Conservation (phyloP, 2,888 invertebrate species). For the Melieria crassipennis region DNA sequence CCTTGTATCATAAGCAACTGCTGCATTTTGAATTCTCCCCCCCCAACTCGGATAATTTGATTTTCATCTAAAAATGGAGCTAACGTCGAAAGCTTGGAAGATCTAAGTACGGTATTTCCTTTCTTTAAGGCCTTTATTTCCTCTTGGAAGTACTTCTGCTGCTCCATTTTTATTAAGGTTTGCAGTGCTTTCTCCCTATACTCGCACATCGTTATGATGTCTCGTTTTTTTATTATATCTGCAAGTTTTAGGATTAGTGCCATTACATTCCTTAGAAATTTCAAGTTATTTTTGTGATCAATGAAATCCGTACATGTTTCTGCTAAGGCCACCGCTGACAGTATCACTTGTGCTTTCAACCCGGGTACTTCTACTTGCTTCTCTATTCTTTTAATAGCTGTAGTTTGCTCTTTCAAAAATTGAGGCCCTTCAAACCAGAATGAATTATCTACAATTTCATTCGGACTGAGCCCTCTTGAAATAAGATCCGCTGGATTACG, state of each 20-base stretch:
- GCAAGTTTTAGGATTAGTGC: not conserved
- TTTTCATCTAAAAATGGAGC: conserved; percentile 7
- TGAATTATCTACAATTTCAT: no score
- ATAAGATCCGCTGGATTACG: no score
- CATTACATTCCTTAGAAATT: conserved; percentile 10
- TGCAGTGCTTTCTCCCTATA: no score
- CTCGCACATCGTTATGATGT: not conserved
- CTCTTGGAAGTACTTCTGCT: conserved; percentile 5
- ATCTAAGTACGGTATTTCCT: conserved; percentile 2
- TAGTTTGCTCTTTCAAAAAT: no score
- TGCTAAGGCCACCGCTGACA: no score
- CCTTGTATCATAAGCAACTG: conserved; percentile 6
- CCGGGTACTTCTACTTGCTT: no score
- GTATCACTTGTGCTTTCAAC: no score
- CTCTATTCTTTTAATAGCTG: no score
- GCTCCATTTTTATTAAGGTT: not conserved
- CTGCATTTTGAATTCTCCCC: conserved; percentile 10
- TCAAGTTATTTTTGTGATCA: conserved; percentile 17
- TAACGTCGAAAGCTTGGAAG: not conserved
- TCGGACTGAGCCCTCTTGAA: no score
- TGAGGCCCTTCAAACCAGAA: no score
- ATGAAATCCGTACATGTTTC: not conserved
- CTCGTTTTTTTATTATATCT: conserved; percentile 10
- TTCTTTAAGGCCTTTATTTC: not conserved
- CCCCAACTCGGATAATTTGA: conserved; percentile 21